phyloP scores from a whole-genome alignment of 2,888 invertebrate species.

The Zelleria hepariella region DNA sequence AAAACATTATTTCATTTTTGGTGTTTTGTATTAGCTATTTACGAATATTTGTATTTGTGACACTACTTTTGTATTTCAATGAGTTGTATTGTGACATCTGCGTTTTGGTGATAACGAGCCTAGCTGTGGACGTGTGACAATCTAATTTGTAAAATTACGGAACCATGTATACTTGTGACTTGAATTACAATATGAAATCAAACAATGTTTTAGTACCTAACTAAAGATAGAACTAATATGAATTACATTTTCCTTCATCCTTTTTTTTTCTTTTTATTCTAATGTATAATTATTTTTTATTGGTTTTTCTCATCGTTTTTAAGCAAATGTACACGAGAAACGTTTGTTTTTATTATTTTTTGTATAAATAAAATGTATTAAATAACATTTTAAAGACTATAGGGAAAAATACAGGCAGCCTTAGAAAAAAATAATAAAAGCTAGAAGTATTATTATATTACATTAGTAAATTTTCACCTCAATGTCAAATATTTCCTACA shows the following conservation, averaged over 20 bases:
- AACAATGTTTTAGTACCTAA: not conserved
- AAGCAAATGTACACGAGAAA: conserved; percentile 5
- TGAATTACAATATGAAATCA: not conserved
- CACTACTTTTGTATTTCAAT: no score
- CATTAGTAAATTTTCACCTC: not conserved
- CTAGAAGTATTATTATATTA: not conserved
- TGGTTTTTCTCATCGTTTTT: conserved; percentile 5
- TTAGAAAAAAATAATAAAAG: not conserved
- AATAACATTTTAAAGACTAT: not conserved
- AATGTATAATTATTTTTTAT: not conserved
- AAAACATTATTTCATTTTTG: no score
- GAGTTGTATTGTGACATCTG: not conserved
- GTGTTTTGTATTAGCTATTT: no score
- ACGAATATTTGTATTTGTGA: no score
- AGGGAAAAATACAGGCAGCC: conserved; percentile 1
- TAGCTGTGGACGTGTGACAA: not conserved
- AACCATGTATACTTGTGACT: no score
- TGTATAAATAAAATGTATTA: not conserved
- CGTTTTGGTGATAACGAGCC: not conserved
- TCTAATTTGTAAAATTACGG: not conserved
- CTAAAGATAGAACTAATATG: not conserved
- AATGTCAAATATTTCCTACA: not conserved
- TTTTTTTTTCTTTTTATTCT: not conserved
- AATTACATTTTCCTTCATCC: not conserved
- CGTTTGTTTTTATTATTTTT: not conserved